Percentiles rank a stretch among this genome's conserved stretches.
phyloP scores from a whole-genome alignment of 2,797 vertebrate species.

The Meda fulgida region DNA sequence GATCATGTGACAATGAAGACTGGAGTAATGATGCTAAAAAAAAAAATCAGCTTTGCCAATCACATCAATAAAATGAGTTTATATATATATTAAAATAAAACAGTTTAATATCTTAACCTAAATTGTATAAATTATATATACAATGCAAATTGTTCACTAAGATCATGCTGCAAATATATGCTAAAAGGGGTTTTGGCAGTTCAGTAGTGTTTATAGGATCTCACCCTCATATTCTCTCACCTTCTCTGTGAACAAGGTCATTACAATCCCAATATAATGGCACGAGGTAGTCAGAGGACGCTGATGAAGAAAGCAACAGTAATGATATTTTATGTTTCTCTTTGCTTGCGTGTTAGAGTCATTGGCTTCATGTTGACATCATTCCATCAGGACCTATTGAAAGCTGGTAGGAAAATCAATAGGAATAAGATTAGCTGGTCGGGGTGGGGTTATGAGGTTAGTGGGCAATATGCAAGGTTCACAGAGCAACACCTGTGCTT shows the following conservation, averaged over 20 bases:
- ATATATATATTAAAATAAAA: too few species aligned
- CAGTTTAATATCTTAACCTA: too few species aligned
- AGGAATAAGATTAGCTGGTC: constrained; percentile 93
- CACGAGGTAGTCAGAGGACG: constrained; percentile 86
- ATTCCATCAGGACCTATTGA: constrained; percentile 88
- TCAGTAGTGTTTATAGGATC: constrained; percentile 42
- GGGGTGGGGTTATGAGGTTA: constrained; percentile 90
- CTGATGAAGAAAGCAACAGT: constrained; percentile 84
- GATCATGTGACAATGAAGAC: not conserved
- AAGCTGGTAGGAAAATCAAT: constrained; percentile 93
- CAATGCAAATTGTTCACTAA: not conserved
- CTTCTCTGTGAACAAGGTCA: constrained; percentile 68
- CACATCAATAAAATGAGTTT: too few species aligned
- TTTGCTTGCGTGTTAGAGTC: constrained; percentile 86
- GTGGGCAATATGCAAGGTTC: constrained; percentile 85
- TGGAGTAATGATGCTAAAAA: not conserved
- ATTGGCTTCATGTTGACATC: constrained; percentile 89
- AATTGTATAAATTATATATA: not conserved
- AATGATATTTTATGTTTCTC: constrained; percentile 88
- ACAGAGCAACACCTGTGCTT: constrained; percentile 83
- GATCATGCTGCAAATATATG: not conserved
- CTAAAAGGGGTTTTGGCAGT: constrained; percentile 34
- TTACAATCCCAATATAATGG: constrained; percentile 84
- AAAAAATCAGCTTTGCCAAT: not conserved
- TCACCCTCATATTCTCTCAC: constrained; percentile 34